These are phyloP conservation scores for Campoplex capitator DNA, from an alignment of 2,888 invertebrate genomes.

Conservation along the genomic window DNA sequence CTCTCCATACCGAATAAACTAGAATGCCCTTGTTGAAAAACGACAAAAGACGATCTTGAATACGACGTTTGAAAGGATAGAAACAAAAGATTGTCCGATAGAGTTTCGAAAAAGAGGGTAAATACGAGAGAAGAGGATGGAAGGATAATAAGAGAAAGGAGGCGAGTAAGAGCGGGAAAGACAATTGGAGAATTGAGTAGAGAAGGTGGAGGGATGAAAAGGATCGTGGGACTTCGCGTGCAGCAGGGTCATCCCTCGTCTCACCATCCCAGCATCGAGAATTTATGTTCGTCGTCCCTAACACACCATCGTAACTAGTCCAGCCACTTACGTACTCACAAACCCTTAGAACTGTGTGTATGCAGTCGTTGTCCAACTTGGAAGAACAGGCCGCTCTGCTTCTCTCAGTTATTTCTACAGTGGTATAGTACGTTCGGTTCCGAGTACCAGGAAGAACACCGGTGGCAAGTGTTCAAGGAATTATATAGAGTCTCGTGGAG, in stretches of 20 bases:
- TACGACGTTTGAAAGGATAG: slow-evolving; percentile 51
- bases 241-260: slow-evolving; percentile 83
- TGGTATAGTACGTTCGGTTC: background rate
- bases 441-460: slow-evolving; percentile 51
- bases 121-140: slow-evolving; percentile 36
- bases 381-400: slow-evolving; percentile 60
- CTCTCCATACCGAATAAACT: background rate
- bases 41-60: slow-evolving; percentile 55
- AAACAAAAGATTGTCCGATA: slow-evolving; percentile 53
- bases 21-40: slow-evolving; percentile 15
- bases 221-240: slow-evolving; percentile 81
- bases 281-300: slow-evolving; percentile 84
- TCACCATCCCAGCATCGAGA: slow-evolving; percentile 75
- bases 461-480: slow-evolving; percentile 60
- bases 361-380: slow-evolving; percentile 47
- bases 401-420: slow-evolving; percentile 26
- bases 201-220: slow-evolving; percentile 67
- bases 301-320: slow-evolving; percentile 82
- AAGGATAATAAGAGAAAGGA: slow-evolving; percentile 26
- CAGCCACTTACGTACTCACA: slow-evolving; percentile 83
- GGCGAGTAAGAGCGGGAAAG: slow-evolving; percentile 21
- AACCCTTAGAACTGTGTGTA: slow-evolving; percentile 71
- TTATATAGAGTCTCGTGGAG: slow-evolving; percentile 65
- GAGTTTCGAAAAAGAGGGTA: slow-evolving; percentile 35
- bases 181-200: slow-evolving; percentile 32